Percentiles rank a stretch among this genome's conserved stretches.
phyloP scores from a whole-genome alignment of 1,140 invertebrate genomes.

The Phortica variegata region DNA sequence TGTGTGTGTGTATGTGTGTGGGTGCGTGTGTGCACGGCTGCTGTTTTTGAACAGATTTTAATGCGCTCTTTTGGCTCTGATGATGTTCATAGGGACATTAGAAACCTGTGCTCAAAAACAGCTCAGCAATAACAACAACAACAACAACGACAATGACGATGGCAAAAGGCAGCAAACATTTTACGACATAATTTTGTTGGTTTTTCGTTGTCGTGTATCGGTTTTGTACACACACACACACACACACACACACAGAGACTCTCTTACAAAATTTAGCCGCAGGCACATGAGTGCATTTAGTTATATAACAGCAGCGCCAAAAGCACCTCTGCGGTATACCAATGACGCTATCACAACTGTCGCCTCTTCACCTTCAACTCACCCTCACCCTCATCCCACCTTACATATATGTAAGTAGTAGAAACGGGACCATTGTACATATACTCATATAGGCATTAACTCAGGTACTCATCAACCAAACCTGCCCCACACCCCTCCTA shows the following conservation, averaged over 20 bases:
- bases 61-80: neutral
- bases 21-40: conserved; percentile 29
- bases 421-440: too few relatives aligned
- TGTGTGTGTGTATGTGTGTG: conserved; percentile 3
- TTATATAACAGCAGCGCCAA: neutral
- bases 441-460: too few relatives aligned
- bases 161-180: too few relatives aligned
- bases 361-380: neutral
- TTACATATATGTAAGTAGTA: too few relatives aligned
- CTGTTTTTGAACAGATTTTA: conserved; percentile 5
- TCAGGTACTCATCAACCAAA: too few relatives aligned
- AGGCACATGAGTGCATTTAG: neutral
- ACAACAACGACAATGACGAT: conserved; percentile 25
- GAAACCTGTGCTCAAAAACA: conserved; percentile 6
- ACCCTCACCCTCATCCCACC: too few relatives aligned
- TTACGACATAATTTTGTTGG: conserved; percentile 43
- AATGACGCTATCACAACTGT: neutral
- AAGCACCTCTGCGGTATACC: conserved; percentile 11
- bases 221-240: neutral
- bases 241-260: neutral
- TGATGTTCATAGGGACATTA: conserved; percentile 1
- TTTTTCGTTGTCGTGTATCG: conserved; percentile 27
- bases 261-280: neutral
- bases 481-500: too few relatives aligned
- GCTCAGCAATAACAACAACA: conserved; percentile 29